Conservation (phyloP, 2,113 vertebrate species). For the Colius striatus region DNA sequence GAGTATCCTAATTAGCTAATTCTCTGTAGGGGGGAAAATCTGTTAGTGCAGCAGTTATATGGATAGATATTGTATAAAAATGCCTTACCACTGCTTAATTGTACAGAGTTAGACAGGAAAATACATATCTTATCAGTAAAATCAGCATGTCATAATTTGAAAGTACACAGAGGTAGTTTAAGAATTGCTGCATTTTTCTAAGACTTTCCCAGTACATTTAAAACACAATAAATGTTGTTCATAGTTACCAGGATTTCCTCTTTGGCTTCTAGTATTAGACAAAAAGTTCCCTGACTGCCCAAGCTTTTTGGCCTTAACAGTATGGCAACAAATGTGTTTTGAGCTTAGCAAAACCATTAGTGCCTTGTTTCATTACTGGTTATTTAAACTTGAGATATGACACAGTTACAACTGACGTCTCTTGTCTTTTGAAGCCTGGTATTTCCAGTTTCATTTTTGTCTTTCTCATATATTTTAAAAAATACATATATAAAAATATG, state of each 20-base stretch:
- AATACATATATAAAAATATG: background rate
- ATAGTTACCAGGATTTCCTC: constrained; percentile 63
- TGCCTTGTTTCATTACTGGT: background rate
- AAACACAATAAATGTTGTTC: constrained; percentile 32
- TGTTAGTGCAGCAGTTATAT: constrained; percentile 21
- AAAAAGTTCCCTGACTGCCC: background rate
- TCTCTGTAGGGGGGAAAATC: background rate
- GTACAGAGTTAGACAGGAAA: background rate
- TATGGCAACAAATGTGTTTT: background rate
- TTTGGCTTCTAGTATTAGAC: constrained; percentile 13
- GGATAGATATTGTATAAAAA: background rate
- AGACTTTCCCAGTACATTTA: background rate
- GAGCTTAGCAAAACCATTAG: background rate
- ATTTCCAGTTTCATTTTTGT: background rate
- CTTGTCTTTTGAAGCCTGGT: background rate
- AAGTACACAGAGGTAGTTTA: background rate
- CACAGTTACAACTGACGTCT: background rate
- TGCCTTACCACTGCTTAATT: background rate
- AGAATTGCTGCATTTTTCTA: background rate
- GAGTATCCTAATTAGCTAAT: background rate
- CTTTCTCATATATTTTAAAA: background rate
- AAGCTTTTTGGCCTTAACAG: background rate
- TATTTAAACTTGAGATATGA: background rate
- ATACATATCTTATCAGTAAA: constrained; percentile 12
- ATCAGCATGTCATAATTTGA: background rate